Evolutionary conservation across 2,888 invertebrate genomes (phyloP), one percentile per base, ranked within the genome.

Genomic region (Tetanocera ferruginea): DNA sequence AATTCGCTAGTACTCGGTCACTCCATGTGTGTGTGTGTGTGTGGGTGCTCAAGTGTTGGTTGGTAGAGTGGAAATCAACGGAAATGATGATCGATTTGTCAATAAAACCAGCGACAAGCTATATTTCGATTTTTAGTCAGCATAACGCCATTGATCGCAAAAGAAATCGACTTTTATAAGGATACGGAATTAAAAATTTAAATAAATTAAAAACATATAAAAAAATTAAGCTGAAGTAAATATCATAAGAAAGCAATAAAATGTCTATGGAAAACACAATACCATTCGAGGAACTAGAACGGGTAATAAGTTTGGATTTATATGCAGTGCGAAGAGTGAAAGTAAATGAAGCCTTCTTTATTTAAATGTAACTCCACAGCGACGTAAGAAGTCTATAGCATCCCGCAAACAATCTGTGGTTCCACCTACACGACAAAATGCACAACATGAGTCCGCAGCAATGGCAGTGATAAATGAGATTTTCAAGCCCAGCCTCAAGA

Each of bases 391-490:
- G 74, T 84, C 84, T 2, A 82, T 83, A 62, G 84, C 85, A 3
- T 84, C 80, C 5, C 85, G 88, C 4, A 86, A 88, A 66, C 83
- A 83, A 3, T 87, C 88, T 51, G 81, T 83, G 23, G 83, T 83
- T 17, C 83, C 85, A 0, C 85, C 84, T 14, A 83, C 84, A 0
- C 43, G 11, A 2, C 43, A 43, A 11, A 80, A 83, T 17, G 79
- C 83, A 19, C 84, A 83, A 77, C 79, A 83, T 11, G 86, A 87
- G 60, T 89, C 90, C 31, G 87, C 87, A 76, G 87, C 89, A 17
- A 84, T 90, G 86, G 86, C 87, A 51, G 86, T 85, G 60, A 90
- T 89, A 76, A 88, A 89, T 79, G 89, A 89, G 83, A 89, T 89
- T 64, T 87, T 89, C 34, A 90, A 90, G 86, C 89, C 89, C 0